A percentile compares a stretch with the other conserved stretches of the same genome.
These are phyloP conservation scores for Oscarella lobularis DNA, from an alignment of 37 sponge, comb jelly and placozoan species.

Conservation along the genomic window DNA sequence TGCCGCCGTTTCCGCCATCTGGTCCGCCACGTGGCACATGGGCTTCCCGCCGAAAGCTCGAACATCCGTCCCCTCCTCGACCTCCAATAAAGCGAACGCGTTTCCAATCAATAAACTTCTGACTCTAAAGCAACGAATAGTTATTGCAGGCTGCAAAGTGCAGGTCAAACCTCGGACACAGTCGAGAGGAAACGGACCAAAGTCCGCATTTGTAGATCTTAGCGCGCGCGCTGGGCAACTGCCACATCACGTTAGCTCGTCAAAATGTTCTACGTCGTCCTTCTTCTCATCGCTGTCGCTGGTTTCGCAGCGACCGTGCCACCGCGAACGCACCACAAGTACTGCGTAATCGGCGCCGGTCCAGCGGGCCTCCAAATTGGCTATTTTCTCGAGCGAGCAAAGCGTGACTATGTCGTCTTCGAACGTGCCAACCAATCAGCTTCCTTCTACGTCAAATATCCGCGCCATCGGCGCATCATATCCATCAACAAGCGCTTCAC, in stretches of 20 bases:
- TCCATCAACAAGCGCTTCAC: constrained; percentile 92
- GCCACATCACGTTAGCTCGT: no score
- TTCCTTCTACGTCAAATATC: constrained; percentile 67
- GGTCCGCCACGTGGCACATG: constrained; percentile 39
- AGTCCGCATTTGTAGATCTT: no score
- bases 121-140: no score
- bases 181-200: no score
- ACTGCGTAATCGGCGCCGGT: constrained; percentile 86
- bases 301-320: no score
- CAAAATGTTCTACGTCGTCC: no score
- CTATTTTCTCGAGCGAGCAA: constrained; percentile 60
- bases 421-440: constrained; percentile 48
- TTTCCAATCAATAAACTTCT: constrained; percentile 69
- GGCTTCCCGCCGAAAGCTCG: constrained; percentile 44
- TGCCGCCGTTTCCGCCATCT: constrained; percentile 80
- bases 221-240: no score
- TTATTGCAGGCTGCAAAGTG: no score
- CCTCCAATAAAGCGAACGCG: constrained; percentile 48
- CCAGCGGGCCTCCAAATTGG: constrained; percentile 87
- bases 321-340: constrained; percentile 20
- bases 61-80: constrained; percentile 62
- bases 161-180: no score
- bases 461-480: constrained; percentile 75
- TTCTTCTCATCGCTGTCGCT: no score
- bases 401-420: constrained; percentile 73